Percentiles rank a stretch among this genome's conserved stretches.
phyloP scores from a whole-genome alignment of 1,140 invertebrate species.

The Chlorops oryzae region DNA sequence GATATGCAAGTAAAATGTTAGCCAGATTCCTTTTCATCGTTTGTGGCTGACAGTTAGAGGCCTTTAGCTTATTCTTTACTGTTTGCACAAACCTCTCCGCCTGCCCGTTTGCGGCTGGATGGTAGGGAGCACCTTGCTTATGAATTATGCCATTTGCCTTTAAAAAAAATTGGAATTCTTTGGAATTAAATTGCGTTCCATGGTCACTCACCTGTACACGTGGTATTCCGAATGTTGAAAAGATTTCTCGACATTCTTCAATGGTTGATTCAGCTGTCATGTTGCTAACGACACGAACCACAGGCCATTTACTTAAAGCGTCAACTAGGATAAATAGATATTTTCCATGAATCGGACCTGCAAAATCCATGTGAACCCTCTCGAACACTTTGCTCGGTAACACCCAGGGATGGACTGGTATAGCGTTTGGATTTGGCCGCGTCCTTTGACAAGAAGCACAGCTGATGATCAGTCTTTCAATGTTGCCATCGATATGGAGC shows the following conservation, averaged over 20 bases:
- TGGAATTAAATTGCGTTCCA: slow-evolving; percentile 7
- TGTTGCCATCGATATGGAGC: slow-evolving; percentile 45
- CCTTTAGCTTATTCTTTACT: slow-evolving; percentile 12
- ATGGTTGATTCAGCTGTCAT: slow-evolving; percentile 15
- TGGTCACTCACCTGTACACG: slow-evolving; percentile 23
- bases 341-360: slow-evolving; percentile 10
- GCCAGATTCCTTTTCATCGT: too few species aligned
- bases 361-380: slow-evolving; percentile 24
- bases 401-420: slow-evolving; percentile 27
- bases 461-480: slow-evolving; percentile 24
- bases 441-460: slow-evolving; percentile 23
- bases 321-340: slow-evolving; percentile 43
- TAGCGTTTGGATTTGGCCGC: slow-evolving; percentile 10
- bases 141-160: slow-evolving; percentile 11
- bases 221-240: slow-evolving; percentile 11
- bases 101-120: slow-evolving; percentile 14
- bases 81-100: slow-evolving; percentile 15
- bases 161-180: slow-evolving; percentile 11
- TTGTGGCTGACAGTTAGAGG: background rate
- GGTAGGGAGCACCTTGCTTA: slow-evolving; percentile 10
- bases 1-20: slow-evolving; percentile 14
- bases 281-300: slow-evolving; percentile 22
- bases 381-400: slow-evolving; percentile 34
- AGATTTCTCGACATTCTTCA: slow-evolving; percentile 5
- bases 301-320: slow-evolving; percentile 42